Evolutionary conservation across 2,113 vertebrate species (phyloP).

Genomic region (Phyllopteryx taeniolatus): DNA sequence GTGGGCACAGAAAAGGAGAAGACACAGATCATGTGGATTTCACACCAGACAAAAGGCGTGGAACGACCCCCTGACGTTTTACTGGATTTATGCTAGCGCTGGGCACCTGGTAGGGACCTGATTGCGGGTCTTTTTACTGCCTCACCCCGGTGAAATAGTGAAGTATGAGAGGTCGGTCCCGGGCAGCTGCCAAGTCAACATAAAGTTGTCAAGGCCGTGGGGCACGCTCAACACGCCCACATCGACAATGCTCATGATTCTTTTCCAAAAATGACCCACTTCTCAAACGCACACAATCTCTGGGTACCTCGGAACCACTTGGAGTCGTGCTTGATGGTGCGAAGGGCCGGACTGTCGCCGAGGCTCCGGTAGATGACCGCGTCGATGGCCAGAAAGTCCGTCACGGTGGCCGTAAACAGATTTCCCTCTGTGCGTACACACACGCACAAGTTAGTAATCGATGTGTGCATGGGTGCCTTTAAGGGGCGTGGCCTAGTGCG

Average conservation of each 20-base stretch:
- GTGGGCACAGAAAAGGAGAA: constrained; percentile 37
- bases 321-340: constrained; percentile 95
- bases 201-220: background rate
- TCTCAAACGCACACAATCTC: background rate
- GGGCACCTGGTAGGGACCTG: constrained; percentile 3
- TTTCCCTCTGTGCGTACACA: constrained; percentile 79
- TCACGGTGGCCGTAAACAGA: constrained; percentile 94
- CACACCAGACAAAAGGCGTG: constrained; percentile 53
- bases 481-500: too few species aligned
- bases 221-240: background rate
- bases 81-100: constrained; percentile 12
- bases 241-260: background rate
- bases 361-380: constrained; percentile 96
- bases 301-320: constrained; percentile 94
- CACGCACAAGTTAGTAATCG: constrained; percentile 4
- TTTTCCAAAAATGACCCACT: background rate
- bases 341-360: constrained; percentile 85
- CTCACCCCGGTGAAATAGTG: background rate
- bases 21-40: constrained; percentile 49
- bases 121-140: background rate
- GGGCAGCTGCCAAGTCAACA: constrained; percentile 1
- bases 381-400: constrained; percentile 94
- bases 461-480: background rate
- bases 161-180: too few species aligned
- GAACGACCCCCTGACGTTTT: constrained; percentile 43